Evolutionary conservation across 2,888 invertebrate species (phyloP), one percentile per base, ranked within the genome.

Genomic region (Clunio marinus): DNA sequence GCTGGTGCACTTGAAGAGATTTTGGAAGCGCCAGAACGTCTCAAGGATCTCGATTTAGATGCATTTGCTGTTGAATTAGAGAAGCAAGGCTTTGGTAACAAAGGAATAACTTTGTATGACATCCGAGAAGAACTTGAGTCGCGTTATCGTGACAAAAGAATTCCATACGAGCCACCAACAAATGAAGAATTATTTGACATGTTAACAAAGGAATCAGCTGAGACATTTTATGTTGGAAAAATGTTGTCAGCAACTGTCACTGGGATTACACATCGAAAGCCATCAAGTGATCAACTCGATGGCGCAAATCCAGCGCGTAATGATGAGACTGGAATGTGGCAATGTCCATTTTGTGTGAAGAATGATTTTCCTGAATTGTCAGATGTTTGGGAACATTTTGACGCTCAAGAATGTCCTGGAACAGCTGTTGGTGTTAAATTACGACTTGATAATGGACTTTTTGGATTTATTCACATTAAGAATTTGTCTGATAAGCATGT

Each of bases 361-460:
- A 94, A 94, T 75, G 95, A 96, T 78, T 96, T 98, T 74, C 92
- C 94, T 0, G 97, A 97, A 76, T 81, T 97, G 28, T 93, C 94
- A 20, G 96, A 96, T 81, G 96, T 97, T 59, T 98, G 97, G 97
- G 95, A 93, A 79, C 97, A 98, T 78, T 97, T 97, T 81, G 97
- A 98, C 79, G 92, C 93, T 0, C 93, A 92, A 27, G 87, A 89
- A 1, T 99, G 99, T 80, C 96, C 94, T 0, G 99, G 99, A 0
- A 92, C 94, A 76, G 93, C 98, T 0, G 91, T 91, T 0, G 99
- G 99, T 0, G 89, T 99, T 0, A 86, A 91, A 70, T 82, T 94
- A 45, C 83, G 91, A 0, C 80, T 99, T 1, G 98, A 99, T 78
- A 99, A 99, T 77, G 92, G 92, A 0, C 83, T 94, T 35, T 89